Evolutionary conservation across 2,797 vertebrate species (phyloP), one percentile per base, ranked within the genome.

Genomic region (Rhinatrema bivittatum): DNA sequence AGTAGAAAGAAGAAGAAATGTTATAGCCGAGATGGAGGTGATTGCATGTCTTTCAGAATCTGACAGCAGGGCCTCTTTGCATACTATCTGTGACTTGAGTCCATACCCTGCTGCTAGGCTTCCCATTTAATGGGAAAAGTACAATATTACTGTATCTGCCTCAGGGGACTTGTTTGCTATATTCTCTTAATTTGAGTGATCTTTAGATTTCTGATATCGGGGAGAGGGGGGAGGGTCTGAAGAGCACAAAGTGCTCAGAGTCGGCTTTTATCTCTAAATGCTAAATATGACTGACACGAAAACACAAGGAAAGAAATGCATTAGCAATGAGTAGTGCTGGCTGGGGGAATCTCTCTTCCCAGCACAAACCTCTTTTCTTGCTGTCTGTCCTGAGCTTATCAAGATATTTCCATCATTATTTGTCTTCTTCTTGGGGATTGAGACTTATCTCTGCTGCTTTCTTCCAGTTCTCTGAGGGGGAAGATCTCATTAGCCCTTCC

Each of bases 131-230:
- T 68, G 62, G 60, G 62, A 37, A 22, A 47, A 49, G 46, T 40
- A 56, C 68, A 67, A 63, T 53, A 49, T 49, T 56, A 48, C 51
- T 57, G 36, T 34, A 43, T 32, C 19, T 24, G 28, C 37, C 65
- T 43, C 71, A 3, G 5, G 57, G 62, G 71, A 64, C 60, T 36
- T 60, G 62, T 70, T 69, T 62, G 56, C 65, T 35, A 26, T 50
- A 59, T 55, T 52, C 63, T 68, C 55, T 63, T 74, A 68, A 75
- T 75, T 65, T 72, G 68, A 71, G 64, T 58, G 59, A 74, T 71
- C 61, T 62, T 70, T 18, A 56, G 53, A 52, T 70, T 71, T 50
- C 68, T 72, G 68, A 60, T 46, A 27, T 10, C 16, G 49, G 57
- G 14, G n/a, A n/a, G n/a, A n/a, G n/a, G n/a, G n/a, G n/a, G n/a